These are phyloP conservation scores for Maniola hyperantus DNA, from an alignment of 2,888 invertebrate genomes.

Conservation along the genomic window DNA sequence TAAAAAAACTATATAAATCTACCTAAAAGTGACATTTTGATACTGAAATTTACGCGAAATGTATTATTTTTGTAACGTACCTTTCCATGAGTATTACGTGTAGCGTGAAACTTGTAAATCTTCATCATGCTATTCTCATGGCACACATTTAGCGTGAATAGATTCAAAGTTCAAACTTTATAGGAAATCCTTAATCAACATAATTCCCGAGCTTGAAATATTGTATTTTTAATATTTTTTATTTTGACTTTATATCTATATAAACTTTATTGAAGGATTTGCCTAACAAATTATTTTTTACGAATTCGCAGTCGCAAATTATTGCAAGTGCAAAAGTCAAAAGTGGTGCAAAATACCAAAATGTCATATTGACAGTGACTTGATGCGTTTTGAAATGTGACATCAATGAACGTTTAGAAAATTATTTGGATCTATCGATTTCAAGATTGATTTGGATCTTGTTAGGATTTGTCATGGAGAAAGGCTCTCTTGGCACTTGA, in stretches of 20 bases:
- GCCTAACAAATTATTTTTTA: not conserved
- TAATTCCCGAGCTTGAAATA: not conserved
- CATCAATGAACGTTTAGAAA: no score
- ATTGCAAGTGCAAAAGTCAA: not conserved
- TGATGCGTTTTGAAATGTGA: no score
- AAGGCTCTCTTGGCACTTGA: no score
- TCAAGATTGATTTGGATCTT: no score
- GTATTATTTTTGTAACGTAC: not conserved
- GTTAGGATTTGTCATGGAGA: no score
- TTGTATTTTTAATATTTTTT: not conserved
- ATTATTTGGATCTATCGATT: no score
- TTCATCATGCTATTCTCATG: conserved; percentile 1
- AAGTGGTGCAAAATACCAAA: not conserved
- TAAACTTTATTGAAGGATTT: not conserved
- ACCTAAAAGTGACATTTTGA: not conserved
- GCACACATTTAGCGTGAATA: not conserved
- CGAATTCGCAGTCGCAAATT: not conserved
- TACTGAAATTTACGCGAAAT: not conserved
- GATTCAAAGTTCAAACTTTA: not conserved
- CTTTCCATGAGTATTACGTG: conserved; percentile 13
- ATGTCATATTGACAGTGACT: no score
- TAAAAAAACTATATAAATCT: not conserved
- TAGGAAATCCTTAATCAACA: not conserved
- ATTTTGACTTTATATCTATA: not conserved
- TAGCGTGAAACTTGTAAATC: conserved; percentile 2